Evolutionary conservation across 2,797 vertebrate genomes (phyloP), one percentile per base, ranked within the genome.

Genomic region (Hyperoplus immaculatus): DNA sequence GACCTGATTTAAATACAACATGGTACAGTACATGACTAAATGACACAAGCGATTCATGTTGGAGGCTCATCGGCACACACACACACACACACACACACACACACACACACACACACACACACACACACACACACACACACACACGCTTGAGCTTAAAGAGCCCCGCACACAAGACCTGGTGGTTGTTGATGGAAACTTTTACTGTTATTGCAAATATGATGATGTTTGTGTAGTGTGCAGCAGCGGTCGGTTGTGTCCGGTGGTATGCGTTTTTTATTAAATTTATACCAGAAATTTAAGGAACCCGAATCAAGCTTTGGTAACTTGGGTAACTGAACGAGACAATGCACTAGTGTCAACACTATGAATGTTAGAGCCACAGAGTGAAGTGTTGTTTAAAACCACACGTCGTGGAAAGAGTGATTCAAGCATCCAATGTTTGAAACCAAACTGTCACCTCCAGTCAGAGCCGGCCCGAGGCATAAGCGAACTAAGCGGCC

Each of bases 371-470:
- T 65, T 53, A 61, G 56, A 60, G 5, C 14, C 63, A 10, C 71
- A 15, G 66, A 38, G 55, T 67, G 78, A 58, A 42, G 46, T 57
- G 15, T 51, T 73, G 64, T 83, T 81, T 79, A 57, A 10, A 41
- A 5, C 51, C 8, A 54, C 60, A 81, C 29, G 50, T 86, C 72
- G 69, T 56, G 75, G 61, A 73, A 76, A 72, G 45, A 61, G n/a
- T 72, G 72, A 83, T 57, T 77, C 64, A 74, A 69, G 18, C 43
- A 51, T 18, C 68, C 61, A 15, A 50, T 58, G 58, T 60, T 61
- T 9, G 54, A 49, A 21, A 21, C 10, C 41, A 47, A 65, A 62
- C 38, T 16, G 18, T 42, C 55, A 62, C 16, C 21, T 49, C 2
- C 6, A 11, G 50, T 3, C 6, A 11, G 50, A 21, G 21, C 21